phyloP scores from a whole-genome alignment of 2,113 vertebrate species.

The Podarcis cretensis region DNA sequence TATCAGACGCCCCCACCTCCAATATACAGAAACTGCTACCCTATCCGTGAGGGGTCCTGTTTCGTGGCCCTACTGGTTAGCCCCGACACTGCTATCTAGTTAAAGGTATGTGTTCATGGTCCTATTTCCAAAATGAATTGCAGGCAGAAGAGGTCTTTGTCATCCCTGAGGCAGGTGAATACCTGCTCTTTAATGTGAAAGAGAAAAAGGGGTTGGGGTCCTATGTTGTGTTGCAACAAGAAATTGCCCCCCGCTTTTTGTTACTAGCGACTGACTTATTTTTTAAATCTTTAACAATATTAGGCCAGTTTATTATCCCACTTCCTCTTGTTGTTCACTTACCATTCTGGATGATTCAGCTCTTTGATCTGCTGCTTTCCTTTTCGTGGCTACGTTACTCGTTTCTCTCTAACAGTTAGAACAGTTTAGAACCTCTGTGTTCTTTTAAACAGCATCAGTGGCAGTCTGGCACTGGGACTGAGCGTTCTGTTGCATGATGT shows the following conservation, averaged over 20 bases:
- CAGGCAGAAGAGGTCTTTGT: not conserved
- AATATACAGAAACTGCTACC: not conserved
- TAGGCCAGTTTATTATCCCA: not conserved
- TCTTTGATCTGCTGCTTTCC: not conserved
- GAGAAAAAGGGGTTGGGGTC: not conserved
- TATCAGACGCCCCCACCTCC: too few species aligned
- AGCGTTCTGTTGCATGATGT: not conserved
- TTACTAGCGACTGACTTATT: not conserved
- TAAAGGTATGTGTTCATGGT: not conserved
- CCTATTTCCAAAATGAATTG: not conserved
- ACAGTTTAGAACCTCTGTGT: conserved; percentile 8
- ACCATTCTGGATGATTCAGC: not conserved
- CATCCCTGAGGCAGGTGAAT: not conserved
- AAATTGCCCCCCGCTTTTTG: not conserved
- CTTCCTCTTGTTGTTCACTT: not conserved
- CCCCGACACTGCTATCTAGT: too few species aligned
- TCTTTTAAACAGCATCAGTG: not conserved
- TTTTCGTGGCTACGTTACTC: not conserved
- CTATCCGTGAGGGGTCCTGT: not conserved
- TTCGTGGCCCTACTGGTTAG: not conserved
- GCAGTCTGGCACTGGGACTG: not conserved
- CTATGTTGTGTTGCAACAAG: not conserved
- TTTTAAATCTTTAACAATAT: not conserved
- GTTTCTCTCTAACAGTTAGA: conserved; percentile 11
- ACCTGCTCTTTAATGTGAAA: not conserved